Conservation (phyloP, 1,140 invertebrate species). For the Thrips palmi region DNA sequence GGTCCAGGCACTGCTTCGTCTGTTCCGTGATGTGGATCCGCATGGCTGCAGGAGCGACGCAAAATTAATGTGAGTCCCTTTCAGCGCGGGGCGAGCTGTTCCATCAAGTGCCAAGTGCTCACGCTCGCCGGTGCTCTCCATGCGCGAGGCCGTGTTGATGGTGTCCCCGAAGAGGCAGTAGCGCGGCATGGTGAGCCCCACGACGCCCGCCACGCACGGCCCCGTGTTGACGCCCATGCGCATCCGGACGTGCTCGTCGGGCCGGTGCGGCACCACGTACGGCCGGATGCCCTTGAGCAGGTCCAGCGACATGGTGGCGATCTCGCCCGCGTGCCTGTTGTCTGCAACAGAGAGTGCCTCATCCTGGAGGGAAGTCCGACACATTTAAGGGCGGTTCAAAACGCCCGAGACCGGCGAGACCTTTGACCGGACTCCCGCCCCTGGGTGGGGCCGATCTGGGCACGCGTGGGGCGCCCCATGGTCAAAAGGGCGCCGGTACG, state of each 20-base stretch:
- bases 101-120: conserved; percentile 8
- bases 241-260: conserved; percentile 30
- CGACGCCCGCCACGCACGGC: conserved; percentile 36
- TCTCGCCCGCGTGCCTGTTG: conserved; percentile 31
- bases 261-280: conserved; percentile 36
- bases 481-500: no score
- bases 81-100: neutral
- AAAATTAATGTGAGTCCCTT: neutral
- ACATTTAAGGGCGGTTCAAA: no score
- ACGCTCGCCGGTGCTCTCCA: conserved; percentile 33
- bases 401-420: no score
- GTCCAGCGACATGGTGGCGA: conserved; percentile 38
- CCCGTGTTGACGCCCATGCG: conserved; percentile 41
- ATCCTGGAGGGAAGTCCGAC: neutral
- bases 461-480: no score
- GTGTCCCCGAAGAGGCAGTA: conserved; percentile 46
- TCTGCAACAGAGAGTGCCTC: conserved; percentile 14
- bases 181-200: conserved; percentile 41
- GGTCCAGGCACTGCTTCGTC: conserved; percentile 37
- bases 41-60: conserved; percentile 27
- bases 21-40: conserved; percentile 45
- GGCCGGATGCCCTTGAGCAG: conserved; percentile 28
- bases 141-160: conserved; percentile 31
- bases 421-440: no score
- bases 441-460: no score